Evolutionary conservation across 2,113 vertebrate species (phyloP), one percentile per base, ranked within the genome.

Genomic region (Gymnogyps californianus): DNA sequence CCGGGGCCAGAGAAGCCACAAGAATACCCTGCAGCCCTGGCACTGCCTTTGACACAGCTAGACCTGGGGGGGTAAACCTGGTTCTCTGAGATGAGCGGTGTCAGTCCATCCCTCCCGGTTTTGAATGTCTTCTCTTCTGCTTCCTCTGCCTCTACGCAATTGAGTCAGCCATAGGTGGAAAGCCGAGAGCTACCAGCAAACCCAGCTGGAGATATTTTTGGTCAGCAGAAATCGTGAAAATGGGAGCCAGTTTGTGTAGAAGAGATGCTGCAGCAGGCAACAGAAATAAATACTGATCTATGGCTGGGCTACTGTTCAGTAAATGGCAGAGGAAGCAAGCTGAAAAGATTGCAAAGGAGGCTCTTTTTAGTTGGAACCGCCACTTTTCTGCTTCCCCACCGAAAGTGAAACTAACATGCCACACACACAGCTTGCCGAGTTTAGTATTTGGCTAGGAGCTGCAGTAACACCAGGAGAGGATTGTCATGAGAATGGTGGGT

Each of bases 361-460:
- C 7, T 13, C 54, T 20, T 81, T 93, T 90, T 92, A 64, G 80
- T 88, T 58, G 22, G 42, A 96, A 83, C 18, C 0, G 0, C 54
- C 8, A 17, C 62, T 94, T 49, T 83, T 64, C 51, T 61, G 22
- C 79, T 95, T 94, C 70, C 12, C 7, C 26, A 7, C 21, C 21
- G 34, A 26, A 95, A 93, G 46, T 62, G 86, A 96, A 97, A 93
- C 64, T 78, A 69, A 55, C 24, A 24, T 22, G 16, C 12, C 46
- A 74, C 32, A 46, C 54, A 31, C 8, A n/a, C 19, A 51, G 20
- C 40, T 66, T 61, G 40, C 46, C 1, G 3, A 71, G 31, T 88
- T 80, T 59, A 80, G 2, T 90, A 72, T 62, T 94, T 70, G 38
- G 14, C n/a, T 79, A 38, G 57, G n/a, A 94, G 79, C 70, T 87